Base-by-base conservation (phyloP, 2,888 invertebrate genomes). In the Pasiphila rectangulata region DNA sequence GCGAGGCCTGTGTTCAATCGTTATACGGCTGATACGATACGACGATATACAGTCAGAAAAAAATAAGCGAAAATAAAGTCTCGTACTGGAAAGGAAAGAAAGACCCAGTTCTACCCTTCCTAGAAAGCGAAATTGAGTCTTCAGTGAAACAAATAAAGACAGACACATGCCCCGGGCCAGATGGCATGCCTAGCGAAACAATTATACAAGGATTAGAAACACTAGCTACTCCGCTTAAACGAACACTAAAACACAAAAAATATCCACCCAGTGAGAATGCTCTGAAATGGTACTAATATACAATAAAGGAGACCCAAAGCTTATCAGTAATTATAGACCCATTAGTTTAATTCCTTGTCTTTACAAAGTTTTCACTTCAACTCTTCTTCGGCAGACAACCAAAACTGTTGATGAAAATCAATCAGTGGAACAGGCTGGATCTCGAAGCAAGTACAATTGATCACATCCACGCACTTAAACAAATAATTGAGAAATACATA, bases 41-140 rank as follows among this genome's bases (percentile, higher is more conserved):
- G 10, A 5, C 5, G 6, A 10, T 1, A 10, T 6, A 6, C 10
- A 34, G 6, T 5, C 9, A 5, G 1, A 19, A 6, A n/a, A n/a
- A n/a, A n/a, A n/a, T n/a, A n/a, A n/a, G n/a, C n/a, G n/a, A n/a
- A n/a, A n/a, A n/a, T n/a, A n/a, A n/a, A n/a, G n/a, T 5, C 0
- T 1, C 1, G 7, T 4, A 19, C 2, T 10, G 12, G 12, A 3
- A n/a, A n/a, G n/a, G 0, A n/a, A 35, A 21, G 10, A 12, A 6
- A 1, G 35, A 35, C 21, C 35, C 35, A 2, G 21, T n/a, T 0
- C 21, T 7, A 13, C 35, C 35, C 2, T 35, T 35, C 12, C 3
- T 35, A n/a, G 35, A 35, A 21, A 21, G 13, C 13, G 35, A 35
- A 35, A 4, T 35, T 13, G 35, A 21, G 4, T n/a, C 10, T 5